These are phyloP conservation scores for Triplophysa siluroides DNA, from an alignment of 2,113 vertebrate species.

Conservation along the genomic window DNA sequence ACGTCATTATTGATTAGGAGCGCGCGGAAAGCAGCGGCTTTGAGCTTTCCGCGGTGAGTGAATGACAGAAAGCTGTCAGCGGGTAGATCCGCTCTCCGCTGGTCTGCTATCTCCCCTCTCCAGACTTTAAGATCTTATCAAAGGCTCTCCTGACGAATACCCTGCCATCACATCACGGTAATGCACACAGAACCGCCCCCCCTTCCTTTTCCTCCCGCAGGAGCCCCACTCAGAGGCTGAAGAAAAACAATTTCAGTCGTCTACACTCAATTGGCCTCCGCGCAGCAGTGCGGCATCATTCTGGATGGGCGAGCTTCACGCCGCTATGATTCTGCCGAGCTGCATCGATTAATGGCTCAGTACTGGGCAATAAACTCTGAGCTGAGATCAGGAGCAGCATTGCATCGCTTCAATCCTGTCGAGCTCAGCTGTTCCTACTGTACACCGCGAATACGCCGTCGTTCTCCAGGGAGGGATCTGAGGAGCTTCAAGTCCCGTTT, in stretches of 20 bases:
- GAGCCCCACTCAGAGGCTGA: constrained; percentile 46
- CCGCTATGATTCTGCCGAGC: constrained; percentile 36
- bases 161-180: constrained; percentile 19
- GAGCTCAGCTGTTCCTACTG: background rate
- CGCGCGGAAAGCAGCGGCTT: constrained; percentile 28
- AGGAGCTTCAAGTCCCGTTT: background rate
- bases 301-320: constrained; percentile 40
- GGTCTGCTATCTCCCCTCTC: constrained; percentile 59
- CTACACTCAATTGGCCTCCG: constrained; percentile 26
- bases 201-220: background rate
- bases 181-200: background rate
- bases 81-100: background rate
- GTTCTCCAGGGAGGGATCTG: constrained; percentile 21
- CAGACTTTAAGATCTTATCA: constrained; percentile 52
- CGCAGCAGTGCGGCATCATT: constrained; percentile 37
- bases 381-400: constrained; percentile 29
- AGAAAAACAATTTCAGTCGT: constrained; percentile 39
- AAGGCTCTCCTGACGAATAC: background rate
- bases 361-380: constrained; percentile 33
- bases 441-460: background rate
- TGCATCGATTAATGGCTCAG: constrained; percentile 45
- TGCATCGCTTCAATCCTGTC: constrained; percentile 5
- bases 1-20: constrained; percentile 60
- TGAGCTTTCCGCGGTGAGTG: constrained; percentile 4
- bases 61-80: constrained; percentile 55